Evolutionary conservation across 2,113 vertebrate species (phyloP).

Genomic region (Corapipo altera): DNA sequence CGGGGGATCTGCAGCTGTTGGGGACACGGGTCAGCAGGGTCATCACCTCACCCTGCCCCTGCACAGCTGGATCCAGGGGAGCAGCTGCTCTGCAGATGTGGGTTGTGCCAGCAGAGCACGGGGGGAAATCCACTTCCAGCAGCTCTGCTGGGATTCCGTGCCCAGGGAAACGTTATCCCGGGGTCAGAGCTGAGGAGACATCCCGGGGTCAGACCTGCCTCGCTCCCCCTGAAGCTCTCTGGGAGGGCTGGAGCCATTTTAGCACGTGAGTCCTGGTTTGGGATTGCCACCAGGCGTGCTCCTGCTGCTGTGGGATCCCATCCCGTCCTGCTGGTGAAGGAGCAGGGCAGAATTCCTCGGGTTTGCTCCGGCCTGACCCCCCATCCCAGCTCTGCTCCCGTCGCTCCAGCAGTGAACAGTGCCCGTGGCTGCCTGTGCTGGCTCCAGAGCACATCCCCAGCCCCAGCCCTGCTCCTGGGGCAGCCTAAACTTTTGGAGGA

Average conservation of each 20-base stretch:
- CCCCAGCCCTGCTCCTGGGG: background rate
- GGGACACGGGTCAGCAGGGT: background rate
- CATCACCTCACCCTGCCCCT: background rate
- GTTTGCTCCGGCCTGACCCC: background rate
- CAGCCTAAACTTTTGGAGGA: background rate
- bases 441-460: background rate
- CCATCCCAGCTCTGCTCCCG: fast-evolving
- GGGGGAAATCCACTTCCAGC: background rate
- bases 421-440: background rate
- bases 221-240: too few species aligned
- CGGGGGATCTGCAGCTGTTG: background rate
- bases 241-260: background rate
- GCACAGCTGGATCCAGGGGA: background rate
- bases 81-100: slow-evolving; percentile 33
- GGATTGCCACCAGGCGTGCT: background rate
- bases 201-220: background rate
- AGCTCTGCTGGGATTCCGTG: background rate
- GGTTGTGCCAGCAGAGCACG: background rate
- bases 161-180: fast-evolving
- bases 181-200: too few species aligned
- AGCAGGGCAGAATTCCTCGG: background rate
- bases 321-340: background rate
- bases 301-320: background rate
- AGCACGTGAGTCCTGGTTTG: fast-evolving
- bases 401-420: fast-evolving